phyloP scores from a whole-genome alignment of 2,113 vertebrate genomes.

The Hipposideros armiger region DNA sequence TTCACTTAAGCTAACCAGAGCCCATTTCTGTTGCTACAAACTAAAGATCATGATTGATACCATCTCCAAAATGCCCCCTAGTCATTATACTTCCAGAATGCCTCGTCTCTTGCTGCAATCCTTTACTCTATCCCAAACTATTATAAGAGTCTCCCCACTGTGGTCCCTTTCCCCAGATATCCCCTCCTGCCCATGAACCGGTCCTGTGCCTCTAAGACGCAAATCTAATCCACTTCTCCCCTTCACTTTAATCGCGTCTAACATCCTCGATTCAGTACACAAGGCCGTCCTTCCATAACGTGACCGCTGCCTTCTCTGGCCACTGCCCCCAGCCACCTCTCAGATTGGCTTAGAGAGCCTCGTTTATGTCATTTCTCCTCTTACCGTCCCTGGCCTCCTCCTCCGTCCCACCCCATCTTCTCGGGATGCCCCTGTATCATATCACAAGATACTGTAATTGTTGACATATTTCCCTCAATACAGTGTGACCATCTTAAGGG shows the following conservation, averaged over 20 bases:
- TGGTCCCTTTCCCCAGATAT: background rate
- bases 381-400: background rate
- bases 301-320: background rate
- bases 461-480: background rate
- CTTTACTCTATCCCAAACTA: background rate
- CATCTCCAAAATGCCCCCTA: background rate
- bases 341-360: background rate
- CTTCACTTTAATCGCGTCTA: background rate
- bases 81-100: background rate
- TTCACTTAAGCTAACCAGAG: background rate
- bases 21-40: background rate
- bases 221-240: background rate
- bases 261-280: background rate
- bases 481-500: background rate
- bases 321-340: background rate
- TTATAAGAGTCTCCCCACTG: rapidly evolving
- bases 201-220: background rate
- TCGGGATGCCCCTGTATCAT: background rate
- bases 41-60: background rate
- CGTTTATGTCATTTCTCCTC: background rate
- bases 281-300: background rate
- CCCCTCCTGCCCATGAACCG: background rate
- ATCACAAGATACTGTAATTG: background rate
- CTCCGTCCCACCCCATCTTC: background rate
- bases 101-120: background rate